phyloP scores from a whole-genome alignment of 2,113 vertebrate species.

The Campylomormyrus tamandua region DNA sequence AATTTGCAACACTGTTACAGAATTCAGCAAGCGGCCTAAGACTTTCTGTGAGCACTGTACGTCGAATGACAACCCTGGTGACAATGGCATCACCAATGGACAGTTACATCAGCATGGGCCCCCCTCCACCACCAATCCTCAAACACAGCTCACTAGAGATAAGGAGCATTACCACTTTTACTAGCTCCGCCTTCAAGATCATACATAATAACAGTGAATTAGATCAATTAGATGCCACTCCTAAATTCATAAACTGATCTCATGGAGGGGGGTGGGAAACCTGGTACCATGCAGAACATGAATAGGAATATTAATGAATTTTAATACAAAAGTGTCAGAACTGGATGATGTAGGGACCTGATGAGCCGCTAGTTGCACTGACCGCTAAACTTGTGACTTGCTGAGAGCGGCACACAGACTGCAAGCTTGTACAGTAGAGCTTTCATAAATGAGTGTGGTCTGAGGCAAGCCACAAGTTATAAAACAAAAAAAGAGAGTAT shows the following conservation, averaged over 20 bases:
- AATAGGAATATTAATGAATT: conserved; percentile 7
- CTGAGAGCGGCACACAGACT: conserved; percentile 22
- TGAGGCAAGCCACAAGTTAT: conserved; percentile 35
- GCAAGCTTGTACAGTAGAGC: conserved; percentile 34
- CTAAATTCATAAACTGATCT: conserved; percentile 20
- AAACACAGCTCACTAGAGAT: background rate
- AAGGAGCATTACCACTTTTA: conserved; percentile 2
- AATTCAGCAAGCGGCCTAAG: background rate
- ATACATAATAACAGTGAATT: conserved; percentile 22
- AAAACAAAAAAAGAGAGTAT: conserved; percentile 36
- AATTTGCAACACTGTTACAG: background rate
- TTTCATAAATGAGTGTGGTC: conserved; percentile 40
- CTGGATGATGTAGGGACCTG: conserved; percentile 12
- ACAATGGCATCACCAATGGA: background rate
- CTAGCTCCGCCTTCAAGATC: conserved; percentile 12
- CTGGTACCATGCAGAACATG: background rate
- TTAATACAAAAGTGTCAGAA: background rate
- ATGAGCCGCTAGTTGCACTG: background rate
- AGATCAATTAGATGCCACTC: conserved; percentile 1
- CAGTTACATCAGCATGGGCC: background rate
- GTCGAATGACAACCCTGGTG: background rate
- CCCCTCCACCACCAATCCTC: background rate
- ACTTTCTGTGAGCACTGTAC: background rate
- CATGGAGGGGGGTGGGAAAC: background rate
- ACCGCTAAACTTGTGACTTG: background rate